Base-by-base conservation (phyloP, 2,888 invertebrate genomes). In the Drosophila setosimentum region DNA sequence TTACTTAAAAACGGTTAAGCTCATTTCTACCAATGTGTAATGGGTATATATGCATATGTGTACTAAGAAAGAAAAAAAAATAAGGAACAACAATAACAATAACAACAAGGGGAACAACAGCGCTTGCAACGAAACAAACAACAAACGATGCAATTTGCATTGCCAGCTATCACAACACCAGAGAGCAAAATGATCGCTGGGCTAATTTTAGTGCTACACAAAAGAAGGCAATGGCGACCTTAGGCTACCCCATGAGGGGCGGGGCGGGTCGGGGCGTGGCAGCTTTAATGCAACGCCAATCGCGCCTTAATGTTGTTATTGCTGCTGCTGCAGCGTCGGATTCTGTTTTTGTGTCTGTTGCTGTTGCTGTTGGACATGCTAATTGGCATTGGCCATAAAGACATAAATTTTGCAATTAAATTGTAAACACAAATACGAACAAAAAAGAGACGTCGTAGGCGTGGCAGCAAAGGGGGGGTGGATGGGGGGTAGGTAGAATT, bases 301-400 rank as follows among this genome's bases (percentile, higher is more conserved):
- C 77, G 75, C 49, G 67, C 51, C 49, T 49, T 67, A 66, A 65
- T 76, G 63, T 58, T 68, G 50, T 65, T 76, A 55, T 62, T 63
- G 60, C 48, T 72, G 63, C 45, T 32, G 63, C 33, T 11, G 30
- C 68, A 40, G 48, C 35, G 40, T 32, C 66, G 60, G 65, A 61
- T 72, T 27, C 48, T 30, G 55, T 37, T 63, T 5, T 48, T 30
- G 60, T 37, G 63, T 4, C 37, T 40, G 58, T 60, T 76, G 29
- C 53, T 37, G 60, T 33, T 62, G 40, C 68, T 49, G 62, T 64
- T 66, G 70, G 68, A 59, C 67, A 70, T 80, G 77, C 91, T 91
- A 91, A 91, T 91, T 91, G 91, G 91, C 91, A 90, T 87, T 90
- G 91, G 85, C 85, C 90, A 91, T 91, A 90, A 90, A 91, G 91